Base-by-base conservation (phyloP, 2,113 vertebrate genomes). In the Amphiprion percula region DNA sequence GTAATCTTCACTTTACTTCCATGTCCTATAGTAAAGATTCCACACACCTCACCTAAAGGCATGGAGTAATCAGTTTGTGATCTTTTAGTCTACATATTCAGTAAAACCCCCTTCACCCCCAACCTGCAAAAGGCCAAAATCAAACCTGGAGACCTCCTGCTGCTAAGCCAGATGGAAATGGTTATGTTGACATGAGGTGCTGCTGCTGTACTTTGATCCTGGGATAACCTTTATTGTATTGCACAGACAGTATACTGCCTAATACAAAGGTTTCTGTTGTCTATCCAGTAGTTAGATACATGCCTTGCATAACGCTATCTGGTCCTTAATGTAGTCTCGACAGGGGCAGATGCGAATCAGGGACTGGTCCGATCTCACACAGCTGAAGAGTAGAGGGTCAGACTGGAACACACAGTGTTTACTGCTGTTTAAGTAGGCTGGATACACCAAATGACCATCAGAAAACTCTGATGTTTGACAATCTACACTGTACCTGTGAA, bases 261-360 rank as follows among this genome's bases (percentile, higher is more conserved):
- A 52, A 9, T 8, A 4, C 6, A 15, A 17, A 47, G 14, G 0
- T 4, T 4, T 44, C 47, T 28, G 14, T 30, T 68, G 14, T 55
- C 23, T 5, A n/a, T 58, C 23, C 64, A 71, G 2, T 21, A 23
- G 33, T 67, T 46, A 85, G 19, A 97, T 89, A 86, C 97, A 97
- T 82, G 94, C 93, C 80, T 94, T 94, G 82, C 96, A 96, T 75
- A 97, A 95, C 0, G 96, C 96, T 74, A 97, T 96, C 91, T 98
- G 97, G 82, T 96, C 96, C 84, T 96, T 98, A 87, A 96, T 96
- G 68, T 97, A 97, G 95, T 98, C 96, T 89, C 97, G 95, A 87
- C 96, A 97, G 28, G 97, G 96, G 84, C 95, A 98, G 93, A 97
- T 70, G 71, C 93, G 93, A 72, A 83, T 88, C 85, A 96, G 93